Percentiles rank a stretch among this genome's conserved stretches.
phyloP scores from a whole-genome alignment of 64 coral and sea anemone genomes.

The Actinia tenebrosa region DNA sequence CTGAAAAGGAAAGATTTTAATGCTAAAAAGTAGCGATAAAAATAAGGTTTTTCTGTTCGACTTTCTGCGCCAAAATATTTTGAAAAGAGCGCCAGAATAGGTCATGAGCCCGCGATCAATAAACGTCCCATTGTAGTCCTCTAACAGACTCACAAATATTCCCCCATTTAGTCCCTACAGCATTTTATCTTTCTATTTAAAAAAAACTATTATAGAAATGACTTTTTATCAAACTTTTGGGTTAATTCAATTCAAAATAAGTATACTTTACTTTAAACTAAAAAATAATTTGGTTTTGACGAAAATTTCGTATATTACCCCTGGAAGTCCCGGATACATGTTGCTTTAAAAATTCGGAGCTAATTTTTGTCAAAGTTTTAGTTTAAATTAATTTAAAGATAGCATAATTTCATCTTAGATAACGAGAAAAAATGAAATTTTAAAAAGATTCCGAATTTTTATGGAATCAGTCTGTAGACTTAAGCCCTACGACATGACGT shows the following conservation, averaged over 20 bases:
- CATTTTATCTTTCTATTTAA: neutral
- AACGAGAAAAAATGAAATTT: no score
- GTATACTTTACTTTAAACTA: neutral
- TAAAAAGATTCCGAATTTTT: no score
- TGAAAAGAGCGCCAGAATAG: constrained; percentile 35
- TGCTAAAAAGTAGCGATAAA: neutral
- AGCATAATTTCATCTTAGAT: no score
- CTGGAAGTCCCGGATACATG: no score
- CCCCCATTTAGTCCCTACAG: neutral
- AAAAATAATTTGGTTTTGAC: neutral
- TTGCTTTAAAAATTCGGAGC: no score
- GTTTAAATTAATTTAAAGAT: no score
- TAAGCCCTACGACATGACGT: neutral
- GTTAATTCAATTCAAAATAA: neutral
- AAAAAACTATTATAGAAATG: neutral
- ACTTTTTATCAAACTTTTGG: neutral
- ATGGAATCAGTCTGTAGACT: no score
- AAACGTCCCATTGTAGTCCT: neutral
- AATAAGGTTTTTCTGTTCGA: neutral
- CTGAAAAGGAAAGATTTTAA: neutral
- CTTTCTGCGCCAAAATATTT: constrained; percentile 16
- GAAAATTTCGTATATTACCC: neutral
- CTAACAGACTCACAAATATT: neutral
- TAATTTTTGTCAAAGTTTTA: no score
- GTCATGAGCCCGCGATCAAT: constrained; percentile 10